Conservation (phyloP, 2,113 vertebrate species). For the Hylia prasina region DNA sequence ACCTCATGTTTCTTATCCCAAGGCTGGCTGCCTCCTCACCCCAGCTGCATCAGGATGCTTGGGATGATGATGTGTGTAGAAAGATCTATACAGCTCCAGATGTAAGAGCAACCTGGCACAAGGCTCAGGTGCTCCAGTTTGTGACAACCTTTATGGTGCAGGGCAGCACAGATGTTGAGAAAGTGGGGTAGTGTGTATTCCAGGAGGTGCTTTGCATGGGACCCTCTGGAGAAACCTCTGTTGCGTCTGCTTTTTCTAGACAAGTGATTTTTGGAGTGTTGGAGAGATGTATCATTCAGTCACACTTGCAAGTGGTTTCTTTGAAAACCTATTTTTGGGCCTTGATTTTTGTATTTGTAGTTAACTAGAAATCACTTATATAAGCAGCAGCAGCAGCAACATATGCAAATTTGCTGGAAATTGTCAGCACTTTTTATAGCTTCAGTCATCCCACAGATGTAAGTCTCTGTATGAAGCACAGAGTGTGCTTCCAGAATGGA, state of each 20-base stretch:
- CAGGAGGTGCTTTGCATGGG: not conserved
- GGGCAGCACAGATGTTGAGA: not conserved
- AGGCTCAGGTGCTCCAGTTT: not conserved
- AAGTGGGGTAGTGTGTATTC: not conserved
- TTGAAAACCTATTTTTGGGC: slow-evolving; percentile 23
- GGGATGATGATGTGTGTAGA: not conserved
- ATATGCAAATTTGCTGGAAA: slow-evolving; percentile 54
- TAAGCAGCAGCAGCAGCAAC: slow-evolving; percentile 57
- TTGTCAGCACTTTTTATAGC: slow-evolving; percentile 65
- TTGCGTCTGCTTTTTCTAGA: not conserved
- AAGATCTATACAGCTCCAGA: not conserved
- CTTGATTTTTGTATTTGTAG: slow-evolving; percentile 32
- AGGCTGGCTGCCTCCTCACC: not conserved
- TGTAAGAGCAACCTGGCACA: not conserved
- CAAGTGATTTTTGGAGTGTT: not conserved
- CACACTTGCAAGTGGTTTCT: not conserved
- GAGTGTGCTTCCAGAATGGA: slow-evolving; percentile 29
- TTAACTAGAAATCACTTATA: slow-evolving; percentile 52
- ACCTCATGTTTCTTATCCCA: not conserved
- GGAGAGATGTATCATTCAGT: not conserved
- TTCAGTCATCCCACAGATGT: slow-evolving; percentile 53
- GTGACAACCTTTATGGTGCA: not conserved
- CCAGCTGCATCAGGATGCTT: not conserved
- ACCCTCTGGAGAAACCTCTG: not conserved
- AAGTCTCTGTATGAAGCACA: slow-evolving; percentile 38